Conservation (phyloP, 2,113 vertebrate genomes). For the Mus spicilegus region DNA sequence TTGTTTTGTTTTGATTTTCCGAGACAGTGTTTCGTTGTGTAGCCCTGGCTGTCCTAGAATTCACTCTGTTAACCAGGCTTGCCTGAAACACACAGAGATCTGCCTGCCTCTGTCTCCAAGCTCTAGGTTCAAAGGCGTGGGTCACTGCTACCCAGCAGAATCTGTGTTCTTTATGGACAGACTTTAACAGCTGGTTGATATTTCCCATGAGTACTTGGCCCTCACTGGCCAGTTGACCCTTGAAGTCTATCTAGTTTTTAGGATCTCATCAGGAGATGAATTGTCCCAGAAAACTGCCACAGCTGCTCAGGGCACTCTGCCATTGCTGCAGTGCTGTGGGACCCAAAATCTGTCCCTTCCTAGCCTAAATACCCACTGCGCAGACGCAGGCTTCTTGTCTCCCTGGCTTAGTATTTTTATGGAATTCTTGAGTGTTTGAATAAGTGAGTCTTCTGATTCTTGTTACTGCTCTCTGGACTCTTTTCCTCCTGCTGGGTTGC, state of each 20-base stretch:
- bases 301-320: conserved; percentile 87
- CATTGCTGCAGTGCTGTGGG: conserved; percentile 81
- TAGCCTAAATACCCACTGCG: rapidly evolving
- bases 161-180: conserved; percentile 85
- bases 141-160: background rate
- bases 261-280: conserved; percentile 79
- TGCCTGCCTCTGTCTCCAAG: background rate
- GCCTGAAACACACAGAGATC: background rate
- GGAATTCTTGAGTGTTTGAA: background rate
- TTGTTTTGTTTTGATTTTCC: background rate
- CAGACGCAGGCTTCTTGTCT: background rate
- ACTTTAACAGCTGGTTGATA: conserved; percentile 88
- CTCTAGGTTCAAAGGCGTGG: background rate
- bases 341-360: conserved; percentile 37
- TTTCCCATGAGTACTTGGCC: conserved; percentile 91
- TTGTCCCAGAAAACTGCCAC: conserved; percentile 92
- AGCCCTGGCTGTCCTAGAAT: background rate
- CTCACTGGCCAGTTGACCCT: conserved; percentile 83
- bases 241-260: conserved; percentile 89
- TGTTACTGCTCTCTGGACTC: background rate
- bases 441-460: background rate
- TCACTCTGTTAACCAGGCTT: background rate
- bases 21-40: background rate
- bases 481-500: background rate
- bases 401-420: background rate